phyloP scores from a whole-genome alignment of 2,888 invertebrate genomes.

The Agrotis segetum region DNA sequence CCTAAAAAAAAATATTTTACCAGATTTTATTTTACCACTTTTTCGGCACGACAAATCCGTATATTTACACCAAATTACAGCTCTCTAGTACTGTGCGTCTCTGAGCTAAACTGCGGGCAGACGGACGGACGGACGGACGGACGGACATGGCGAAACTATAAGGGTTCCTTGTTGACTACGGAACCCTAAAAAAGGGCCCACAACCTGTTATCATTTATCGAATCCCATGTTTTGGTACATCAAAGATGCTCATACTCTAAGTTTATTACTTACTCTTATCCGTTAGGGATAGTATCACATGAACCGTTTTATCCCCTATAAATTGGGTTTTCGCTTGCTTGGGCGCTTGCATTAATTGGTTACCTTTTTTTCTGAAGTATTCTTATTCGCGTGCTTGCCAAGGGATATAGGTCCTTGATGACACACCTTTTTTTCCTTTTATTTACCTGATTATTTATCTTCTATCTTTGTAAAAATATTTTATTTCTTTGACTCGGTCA shows the following conservation, averaged over 20 bases:
- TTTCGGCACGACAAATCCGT: too few relatives aligned
- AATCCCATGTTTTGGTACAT: constrained; percentile 27
- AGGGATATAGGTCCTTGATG: background rate
- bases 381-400: background rate
- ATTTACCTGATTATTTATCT: too few relatives aligned
- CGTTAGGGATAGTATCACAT: constrained; percentile 40
- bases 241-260: constrained; percentile 18
- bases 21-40: too few relatives aligned
- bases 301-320: constrained; percentile 28
- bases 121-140: too few relatives aligned
- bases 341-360: constrained; percentile 35
- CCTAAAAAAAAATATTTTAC: too few relatives aligned
- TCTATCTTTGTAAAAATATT: too few relatives aligned
- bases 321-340: constrained; percentile 34
- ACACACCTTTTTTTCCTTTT: background rate
- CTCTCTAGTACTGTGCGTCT: too few relatives aligned
- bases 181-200: background rate
- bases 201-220: background rate
- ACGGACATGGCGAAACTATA: too few relatives aligned
- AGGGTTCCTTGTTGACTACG: too few relatives aligned
- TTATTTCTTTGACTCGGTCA: too few relatives aligned
- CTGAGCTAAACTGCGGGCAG: too few relatives aligned
- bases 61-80: too few relatives aligned
- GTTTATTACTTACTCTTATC: constrained; percentile 30
- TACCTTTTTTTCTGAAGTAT: background rate